A percentile compares a stretch with the other conserved stretches of the same genome.
Evolutionary conservation across 2,797 vertebrate genomes (phyloP).

Genomic region (Cottoperca gobio): DNA sequence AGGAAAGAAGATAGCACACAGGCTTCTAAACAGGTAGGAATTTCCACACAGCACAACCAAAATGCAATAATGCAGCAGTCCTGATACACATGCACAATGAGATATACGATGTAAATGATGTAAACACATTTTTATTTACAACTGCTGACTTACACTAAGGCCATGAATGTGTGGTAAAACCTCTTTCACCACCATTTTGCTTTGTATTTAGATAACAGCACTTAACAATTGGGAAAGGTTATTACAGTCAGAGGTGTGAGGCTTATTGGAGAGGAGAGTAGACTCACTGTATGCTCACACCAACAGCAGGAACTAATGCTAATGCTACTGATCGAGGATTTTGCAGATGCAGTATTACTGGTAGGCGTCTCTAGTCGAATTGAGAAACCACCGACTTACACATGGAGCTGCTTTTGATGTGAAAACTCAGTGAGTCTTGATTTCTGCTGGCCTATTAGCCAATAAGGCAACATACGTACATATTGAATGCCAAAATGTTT

Average conservation of each 20-base stretch:
- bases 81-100: background rate
- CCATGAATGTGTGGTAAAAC: background rate
- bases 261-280: conserved; percentile 50
- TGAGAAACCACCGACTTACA: background rate
- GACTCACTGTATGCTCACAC: conserved; percentile 34
- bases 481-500: conserved; percentile 77
- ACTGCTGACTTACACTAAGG: conserved; percentile 1
- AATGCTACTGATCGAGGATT: background rate
- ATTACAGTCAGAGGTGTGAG: conserved; percentile 40
- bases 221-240: background rate
- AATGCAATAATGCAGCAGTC: background rate
- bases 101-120: no score
- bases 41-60: background rate
- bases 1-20: background rate
- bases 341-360: background rate
- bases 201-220: background rate
- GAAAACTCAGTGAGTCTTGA: conserved; percentile 30
- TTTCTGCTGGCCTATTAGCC: conserved; percentile 55
- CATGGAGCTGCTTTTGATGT: background rate
- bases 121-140: background rate
- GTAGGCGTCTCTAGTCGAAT: background rate
- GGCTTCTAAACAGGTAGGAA: background rate
- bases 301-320: background rate
- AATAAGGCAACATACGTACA: conserved; percentile 71
- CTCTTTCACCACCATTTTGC: background rate